Evolutionary conservation across 1,140 invertebrate genomes (phyloP).

Genomic region (Theocolax elegans): DNA sequence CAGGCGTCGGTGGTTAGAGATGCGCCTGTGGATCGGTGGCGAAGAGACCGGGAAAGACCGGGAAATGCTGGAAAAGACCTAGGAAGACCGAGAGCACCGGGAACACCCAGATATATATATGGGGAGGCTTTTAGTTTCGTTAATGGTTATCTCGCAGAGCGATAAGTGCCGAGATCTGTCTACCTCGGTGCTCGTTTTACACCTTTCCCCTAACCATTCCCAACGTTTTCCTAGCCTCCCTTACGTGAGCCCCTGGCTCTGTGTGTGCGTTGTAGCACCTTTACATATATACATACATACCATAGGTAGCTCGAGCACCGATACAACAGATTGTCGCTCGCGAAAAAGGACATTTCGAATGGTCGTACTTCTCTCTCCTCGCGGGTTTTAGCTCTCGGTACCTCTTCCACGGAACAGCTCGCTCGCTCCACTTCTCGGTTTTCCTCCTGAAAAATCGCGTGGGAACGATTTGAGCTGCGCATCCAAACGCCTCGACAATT

Average conservation of each 20-base stretch:
- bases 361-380: conserved; percentile 1
- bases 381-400: conserved; percentile 6
- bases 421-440: neutral
- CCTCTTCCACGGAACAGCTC: neutral
- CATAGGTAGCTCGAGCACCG: conserved; percentile 1
- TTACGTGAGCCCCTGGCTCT: neutral
- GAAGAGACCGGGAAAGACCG: conserved; percentile 48
- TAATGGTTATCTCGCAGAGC: conserved; percentile 66
- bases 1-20: conserved; percentile 15
- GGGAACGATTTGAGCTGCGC: conserved; percentile 21
- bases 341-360: conserved; percentile 17
- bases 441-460: conserved; percentile 1
- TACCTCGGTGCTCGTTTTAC: conserved; percentile 62
- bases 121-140: conserved; percentile 67
- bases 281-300: neutral
- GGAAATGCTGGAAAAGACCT: conserved; percentile 26
- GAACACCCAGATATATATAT: conserved; percentile 57
- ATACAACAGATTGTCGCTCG: conserved; percentile 30
- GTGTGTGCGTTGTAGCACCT: no score
- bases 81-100: neutral
- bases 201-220: conserved; percentile 54
- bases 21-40: conserved; percentile 35
- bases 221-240: conserved; percentile 1
- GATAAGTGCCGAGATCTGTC: conserved; percentile 67
- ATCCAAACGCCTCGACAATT: neutral